Percentiles rank a stretch among this genome's conserved stretches.
Evolutionary conservation across 2,113 vertebrate genomes (phyloP).

Genomic region (Heterochromis multidens): DNA sequence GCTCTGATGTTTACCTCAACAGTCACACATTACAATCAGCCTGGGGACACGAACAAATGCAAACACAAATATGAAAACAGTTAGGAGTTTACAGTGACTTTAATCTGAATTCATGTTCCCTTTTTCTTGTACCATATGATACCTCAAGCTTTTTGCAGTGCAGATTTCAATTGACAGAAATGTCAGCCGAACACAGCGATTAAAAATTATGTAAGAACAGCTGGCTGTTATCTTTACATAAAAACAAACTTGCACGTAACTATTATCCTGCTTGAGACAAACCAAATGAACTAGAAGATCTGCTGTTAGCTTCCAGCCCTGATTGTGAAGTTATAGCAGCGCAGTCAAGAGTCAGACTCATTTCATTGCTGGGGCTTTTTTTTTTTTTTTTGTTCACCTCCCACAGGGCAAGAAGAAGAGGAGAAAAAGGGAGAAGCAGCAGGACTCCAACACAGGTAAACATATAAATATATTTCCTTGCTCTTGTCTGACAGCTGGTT

Average conservation of each 20-base stretch:
- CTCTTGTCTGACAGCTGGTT: neutral
- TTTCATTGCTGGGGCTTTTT: neutral
- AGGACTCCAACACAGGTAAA: conserved; percentile 93
- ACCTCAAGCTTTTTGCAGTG: neutral
- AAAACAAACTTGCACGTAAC: neutral
- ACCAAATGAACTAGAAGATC: neutral
- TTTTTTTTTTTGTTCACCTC: conserved; percentile 7
- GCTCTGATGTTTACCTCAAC: conserved; percentile 49
- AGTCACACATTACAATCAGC: neutral
- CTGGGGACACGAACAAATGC: neutral
- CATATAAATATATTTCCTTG: neutral
- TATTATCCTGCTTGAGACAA: neutral
- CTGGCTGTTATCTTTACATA: no score
- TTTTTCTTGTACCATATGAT: neutral
- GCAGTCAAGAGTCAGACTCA: neutral
- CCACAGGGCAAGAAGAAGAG: conserved; percentile 96
- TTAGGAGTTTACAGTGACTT: neutral
- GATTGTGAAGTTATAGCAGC: neutral
- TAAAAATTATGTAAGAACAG: neutral
- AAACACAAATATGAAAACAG: neutral
- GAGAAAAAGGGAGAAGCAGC: conserved; percentile 94
- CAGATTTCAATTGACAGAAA: neutral
- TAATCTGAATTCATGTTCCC: neutral
- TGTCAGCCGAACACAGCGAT: neutral
- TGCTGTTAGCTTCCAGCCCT: neutral